Percentiles rank a stretch among this genome's conserved stretches.
Conservation (phyloP, 2,888 invertebrate species). For the Tortricodes alternella region DNA sequence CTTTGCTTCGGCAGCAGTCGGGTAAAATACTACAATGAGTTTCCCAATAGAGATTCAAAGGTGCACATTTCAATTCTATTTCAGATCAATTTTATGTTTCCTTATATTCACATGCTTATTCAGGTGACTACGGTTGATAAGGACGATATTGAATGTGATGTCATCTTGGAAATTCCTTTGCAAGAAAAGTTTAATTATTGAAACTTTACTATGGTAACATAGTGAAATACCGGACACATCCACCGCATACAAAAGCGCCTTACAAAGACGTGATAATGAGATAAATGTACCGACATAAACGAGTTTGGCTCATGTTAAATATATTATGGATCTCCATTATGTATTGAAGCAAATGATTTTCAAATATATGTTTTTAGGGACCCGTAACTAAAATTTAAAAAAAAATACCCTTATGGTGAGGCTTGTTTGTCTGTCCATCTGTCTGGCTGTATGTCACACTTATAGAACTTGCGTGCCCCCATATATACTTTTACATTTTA, state of each 20-base stretch:
- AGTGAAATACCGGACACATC: neutral
- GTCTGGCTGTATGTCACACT: too few species aligned
- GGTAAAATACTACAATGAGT: neutral
- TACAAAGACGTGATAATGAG: neutral
- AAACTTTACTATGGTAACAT: neutral
- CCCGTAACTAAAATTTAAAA: too few species aligned
- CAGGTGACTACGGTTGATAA: neutral
- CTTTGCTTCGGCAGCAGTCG: neutral
- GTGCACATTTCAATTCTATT: slow-evolving; percentile 15
- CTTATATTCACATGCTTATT: neutral
- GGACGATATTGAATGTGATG: slow-evolving; percentile 10
- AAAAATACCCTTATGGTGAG: too few species aligned
- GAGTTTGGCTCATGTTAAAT: too few species aligned
- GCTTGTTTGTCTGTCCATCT: too few species aligned
- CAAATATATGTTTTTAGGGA: too few species aligned
- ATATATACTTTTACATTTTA: too few species aligned
- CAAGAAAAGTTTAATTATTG: slow-evolving; percentile 5
- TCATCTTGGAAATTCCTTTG: slow-evolving; percentile 10
- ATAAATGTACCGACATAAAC: too few species aligned
- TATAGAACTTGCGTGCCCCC: too few species aligned
- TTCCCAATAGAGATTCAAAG: neutral
- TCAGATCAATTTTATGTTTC: neutral
- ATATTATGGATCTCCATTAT: too few species aligned
- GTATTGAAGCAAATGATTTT: too few species aligned
- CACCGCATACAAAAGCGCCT: neutral